phyloP scores from a whole-genome alignment of 1,140 invertebrate genomes.

The Microplitis mediator region DNA sequence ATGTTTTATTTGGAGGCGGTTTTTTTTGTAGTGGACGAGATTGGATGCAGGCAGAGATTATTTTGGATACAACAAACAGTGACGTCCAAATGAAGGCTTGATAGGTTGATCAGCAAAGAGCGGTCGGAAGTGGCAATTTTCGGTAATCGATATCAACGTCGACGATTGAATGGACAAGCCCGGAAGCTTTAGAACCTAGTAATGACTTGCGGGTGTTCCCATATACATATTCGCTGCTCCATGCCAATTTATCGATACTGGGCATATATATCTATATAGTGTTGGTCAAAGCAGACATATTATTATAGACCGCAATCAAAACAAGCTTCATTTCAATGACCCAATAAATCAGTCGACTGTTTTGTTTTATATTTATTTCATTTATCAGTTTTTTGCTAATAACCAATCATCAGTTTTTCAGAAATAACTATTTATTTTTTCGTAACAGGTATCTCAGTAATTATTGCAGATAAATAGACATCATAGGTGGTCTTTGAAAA shows the following conservation, averaged over 20 bases:
- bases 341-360: background rate
- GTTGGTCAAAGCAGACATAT: background rate
- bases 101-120: background rate
- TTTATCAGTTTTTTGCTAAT: too few relatives aligned
- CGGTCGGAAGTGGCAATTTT: background rate
- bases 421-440: too few relatives aligned
- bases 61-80: background rate
- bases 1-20: background rate
- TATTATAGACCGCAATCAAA: background rate
- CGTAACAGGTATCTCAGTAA: too few relatives aligned
- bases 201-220: constrained; percentile 4
- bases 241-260: background rate
- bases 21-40: background rate
- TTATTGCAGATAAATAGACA: too few relatives aligned
- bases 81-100: background rate
- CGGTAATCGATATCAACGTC: background rate
- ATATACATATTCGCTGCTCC: background rate
- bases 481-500: too few relatives aligned
- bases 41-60: background rate
- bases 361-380: too few relatives aligned
- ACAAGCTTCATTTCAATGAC: background rate
- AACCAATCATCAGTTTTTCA: too few relatives aligned
- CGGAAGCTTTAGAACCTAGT: background rate
- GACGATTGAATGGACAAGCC: constrained; percentile 5
- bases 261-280: too few relatives aligned